Conservation (phyloP, 2,888 invertebrate species). For the Argyresthia albistria region DNA sequence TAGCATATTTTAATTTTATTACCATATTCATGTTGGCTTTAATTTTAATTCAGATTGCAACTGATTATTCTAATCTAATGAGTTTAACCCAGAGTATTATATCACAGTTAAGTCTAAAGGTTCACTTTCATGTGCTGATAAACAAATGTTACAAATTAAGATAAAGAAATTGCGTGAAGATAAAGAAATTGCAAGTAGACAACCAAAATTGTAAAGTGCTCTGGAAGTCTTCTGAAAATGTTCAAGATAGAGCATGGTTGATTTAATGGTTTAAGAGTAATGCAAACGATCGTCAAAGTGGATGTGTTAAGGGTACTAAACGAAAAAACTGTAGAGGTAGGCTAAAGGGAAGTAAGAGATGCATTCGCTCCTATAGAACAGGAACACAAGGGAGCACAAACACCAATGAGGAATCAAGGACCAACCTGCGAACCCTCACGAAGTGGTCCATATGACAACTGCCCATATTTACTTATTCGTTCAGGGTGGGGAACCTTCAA, state of each 20-base stretch:
- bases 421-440: conserved; percentile 78
- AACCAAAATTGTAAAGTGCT: conserved; percentile 22
- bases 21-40: too few relatives aligned
- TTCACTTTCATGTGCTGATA: conserved; percentile 65
- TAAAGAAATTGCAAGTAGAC: conserved; percentile 29
- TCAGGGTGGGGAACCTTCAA: conserved; percentile 78
- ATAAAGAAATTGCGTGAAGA: conserved; percentile 4
- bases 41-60: too few relatives aligned
- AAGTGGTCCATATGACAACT: conserved; percentile 78
- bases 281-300: too few relatives aligned
- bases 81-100: too few relatives aligned
- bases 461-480: conserved; percentile 74
- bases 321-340: background rate
- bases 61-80: too few relatives aligned
- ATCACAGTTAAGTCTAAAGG: background rate
- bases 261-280: too few relatives aligned
- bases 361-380: conserved; percentile 26
- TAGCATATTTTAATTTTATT: too few relatives aligned
- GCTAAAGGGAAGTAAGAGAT: conserved; percentile 17
- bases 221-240: conserved; percentile 20
- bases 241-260: background rate
- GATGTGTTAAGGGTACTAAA: too few relatives aligned
- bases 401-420: conserved; percentile 66
- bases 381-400: conserved; percentile 58
- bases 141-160: conserved; percentile 40